These are phyloP conservation scores for Oreortyx pictus DNA, from an alignment of 2,797 vertebrate genomes.

Conservation along the genomic window DNA sequence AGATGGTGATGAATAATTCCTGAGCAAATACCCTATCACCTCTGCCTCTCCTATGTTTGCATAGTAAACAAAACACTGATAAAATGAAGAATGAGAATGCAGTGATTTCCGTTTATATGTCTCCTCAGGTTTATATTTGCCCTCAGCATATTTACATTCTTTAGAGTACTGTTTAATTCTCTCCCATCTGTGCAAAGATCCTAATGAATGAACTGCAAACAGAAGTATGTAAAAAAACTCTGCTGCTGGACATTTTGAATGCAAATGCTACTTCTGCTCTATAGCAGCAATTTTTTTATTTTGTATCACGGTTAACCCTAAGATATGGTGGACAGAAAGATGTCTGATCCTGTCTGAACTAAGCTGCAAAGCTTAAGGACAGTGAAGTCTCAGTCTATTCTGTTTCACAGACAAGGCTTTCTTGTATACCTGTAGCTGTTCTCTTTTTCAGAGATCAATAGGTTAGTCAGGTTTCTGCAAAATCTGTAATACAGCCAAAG, in stretches of 20 bases:
- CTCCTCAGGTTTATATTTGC: slow-evolving; percentile 10
- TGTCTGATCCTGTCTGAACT: background rate
- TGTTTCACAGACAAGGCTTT: background rate
- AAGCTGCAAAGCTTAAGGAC: background rate
- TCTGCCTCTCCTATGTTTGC: slow-evolving; percentile 53
- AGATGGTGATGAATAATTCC: slow-evolving; percentile 56
- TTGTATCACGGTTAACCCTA: fast-evolving
- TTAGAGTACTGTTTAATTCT: slow-evolving; percentile 6
- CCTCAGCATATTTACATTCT: slow-evolving; percentile 40
- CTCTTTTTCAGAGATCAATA: background rate
- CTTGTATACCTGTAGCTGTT: background rate
- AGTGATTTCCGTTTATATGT: slow-evolving; percentile 58
- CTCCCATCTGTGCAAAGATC: slow-evolving; percentile 6
- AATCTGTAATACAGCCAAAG: background rate
- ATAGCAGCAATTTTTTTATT: background rate
- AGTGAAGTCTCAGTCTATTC: background rate
- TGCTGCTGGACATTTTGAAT: slow-evolving; percentile 3
- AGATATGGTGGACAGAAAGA: background rate
- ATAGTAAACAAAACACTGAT: slow-evolving; percentile 70
- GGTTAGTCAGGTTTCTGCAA: background rate
- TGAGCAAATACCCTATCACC: slow-evolving; percentile 58
- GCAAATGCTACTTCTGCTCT: background rate
- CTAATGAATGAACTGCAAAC: slow-evolving; percentile 22
- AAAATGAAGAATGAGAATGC: slow-evolving; percentile 55
- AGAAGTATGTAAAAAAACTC: background rate